Base-by-base conservation (phyloP, 2,113 vertebrate genomes). In the Callipepla squamata region DNA sequence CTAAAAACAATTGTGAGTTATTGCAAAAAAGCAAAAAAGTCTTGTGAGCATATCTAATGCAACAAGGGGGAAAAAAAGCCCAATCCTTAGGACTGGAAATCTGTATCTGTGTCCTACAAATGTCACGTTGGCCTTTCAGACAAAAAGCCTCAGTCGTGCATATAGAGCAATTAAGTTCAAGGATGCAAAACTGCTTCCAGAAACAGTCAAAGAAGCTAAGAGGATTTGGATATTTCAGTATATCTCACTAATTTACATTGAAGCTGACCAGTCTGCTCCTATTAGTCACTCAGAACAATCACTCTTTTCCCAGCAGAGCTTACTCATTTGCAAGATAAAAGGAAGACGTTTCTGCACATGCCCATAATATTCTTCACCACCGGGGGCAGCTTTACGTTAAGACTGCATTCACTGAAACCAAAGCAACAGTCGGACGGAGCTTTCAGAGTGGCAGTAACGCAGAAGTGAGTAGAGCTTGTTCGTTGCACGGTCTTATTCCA, bases 341-440 rank as follows among this genome's bases (percentile, higher is more conserved):
- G 96, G 93, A 89, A 95, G 95, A 82, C 93, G 90, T 95, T 96
- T 98, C 97, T 97, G 97, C 97, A 98, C 98, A 98, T 98, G 98
- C 97, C 97, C 97, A 53, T 97, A 96, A 97, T 95, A 96, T 91
- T 89, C 93, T 96, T 97, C 97, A 62, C 98, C 98, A 96, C 98
- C 98, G 98, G 98, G 97, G 98, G 98, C 98, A 98, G 98, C 97
- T 98, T 97, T 97, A 98, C 98, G 98, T 98, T 98, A 98, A 98
- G 98, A 95, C 97, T 93, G 97, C 95, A 87, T 95, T 94, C 94
- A 68, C 89, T 16, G 96, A 97, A 96, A 95, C 95, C 97, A 95
- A 96, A 98, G 97, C 97, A 97, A 96, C 98, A 98, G 98, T 96
- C 95, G 50, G 82, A 96, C 89, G 94, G 93, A 94, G 97, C 97